A percentile compares a stretch with the other conserved stretches of the same genome.
Evolutionary conservation across 2,797 vertebrate species (phyloP).

Genomic region (Enteromius trimaculatus): DNA sequence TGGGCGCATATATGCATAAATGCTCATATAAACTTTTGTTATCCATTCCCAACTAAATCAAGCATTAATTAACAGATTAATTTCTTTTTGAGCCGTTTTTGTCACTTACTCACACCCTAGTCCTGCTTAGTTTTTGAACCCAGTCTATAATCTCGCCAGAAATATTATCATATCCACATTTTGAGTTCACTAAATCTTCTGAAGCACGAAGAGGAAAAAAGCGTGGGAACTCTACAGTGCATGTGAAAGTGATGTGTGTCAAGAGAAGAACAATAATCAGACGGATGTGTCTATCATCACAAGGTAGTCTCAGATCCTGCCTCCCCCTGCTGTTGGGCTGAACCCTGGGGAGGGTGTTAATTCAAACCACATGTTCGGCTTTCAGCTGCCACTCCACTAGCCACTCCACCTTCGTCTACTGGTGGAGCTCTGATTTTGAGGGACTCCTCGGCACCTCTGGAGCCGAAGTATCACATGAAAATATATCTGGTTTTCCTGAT

Average conservation of each 20-base stretch:
- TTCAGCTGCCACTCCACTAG: slow-evolving; percentile 30
- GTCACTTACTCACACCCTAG: neutral
- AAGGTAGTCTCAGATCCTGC: slow-evolving; percentile 45
- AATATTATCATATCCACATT: slow-evolving; percentile 21
- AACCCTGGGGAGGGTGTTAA: slow-evolving; percentile 44
- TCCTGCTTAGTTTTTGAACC: neutral
- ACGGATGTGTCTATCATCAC: slow-evolving; percentile 46
- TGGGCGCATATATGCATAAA: neutral
- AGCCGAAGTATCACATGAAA: neutral
- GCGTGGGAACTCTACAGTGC: slow-evolving; percentile 44
- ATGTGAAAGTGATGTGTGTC: slow-evolving; percentile 55
- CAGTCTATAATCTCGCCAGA: neutral
- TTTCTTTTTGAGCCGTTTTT: neutral
- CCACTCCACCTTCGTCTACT: slow-evolving; percentile 9
- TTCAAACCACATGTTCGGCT: slow-evolving; percentile 51
- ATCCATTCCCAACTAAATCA: neutral
- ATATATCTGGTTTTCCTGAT: slow-evolving; percentile 27
- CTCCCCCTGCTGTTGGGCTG: slow-evolving; percentile 21
- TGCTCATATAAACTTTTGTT: neutral
- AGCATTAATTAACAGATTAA: neutral
- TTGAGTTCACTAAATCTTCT: slow-evolving; percentile 16
- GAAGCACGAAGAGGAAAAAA: slow-evolving; percentile 32
- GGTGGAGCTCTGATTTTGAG: slow-evolving; percentile 3
- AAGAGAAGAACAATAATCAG: slow-evolving; percentile 52
- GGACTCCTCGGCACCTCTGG: slow-evolving; percentile 26